Conservation (phyloP, 2,888 invertebrate species). For the Tridacna gigas region DNA sequence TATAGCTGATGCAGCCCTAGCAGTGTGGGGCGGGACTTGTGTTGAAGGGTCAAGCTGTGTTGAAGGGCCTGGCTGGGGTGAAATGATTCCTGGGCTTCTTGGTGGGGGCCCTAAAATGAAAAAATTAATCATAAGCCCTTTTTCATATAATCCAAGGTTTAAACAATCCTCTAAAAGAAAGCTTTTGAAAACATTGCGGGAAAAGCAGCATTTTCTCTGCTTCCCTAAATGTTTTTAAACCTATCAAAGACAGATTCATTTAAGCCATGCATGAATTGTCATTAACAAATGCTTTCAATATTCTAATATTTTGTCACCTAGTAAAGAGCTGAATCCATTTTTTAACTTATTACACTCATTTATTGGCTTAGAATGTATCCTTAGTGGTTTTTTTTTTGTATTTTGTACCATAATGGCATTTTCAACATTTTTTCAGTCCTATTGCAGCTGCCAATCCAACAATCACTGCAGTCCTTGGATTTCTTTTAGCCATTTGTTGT, state of each 20-base stretch:
- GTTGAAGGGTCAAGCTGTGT: neutral
- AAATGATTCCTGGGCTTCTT: conserved; percentile 45
- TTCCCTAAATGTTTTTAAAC: neutral
- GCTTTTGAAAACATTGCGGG: neutral
- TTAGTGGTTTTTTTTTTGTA: too few relatives aligned
- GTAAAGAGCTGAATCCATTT: too few relatives aligned
- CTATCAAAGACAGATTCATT: neutral
- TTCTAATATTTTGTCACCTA: too few relatives aligned
- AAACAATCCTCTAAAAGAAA: neutral
- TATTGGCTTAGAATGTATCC: too few relatives aligned
- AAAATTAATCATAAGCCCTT: neutral
- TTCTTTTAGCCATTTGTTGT: too few relatives aligned
- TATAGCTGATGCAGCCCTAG: conserved; percentile 49
- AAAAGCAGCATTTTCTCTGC: neutral
- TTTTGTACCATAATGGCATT: too few relatives aligned
- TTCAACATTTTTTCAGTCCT: too few relatives aligned
- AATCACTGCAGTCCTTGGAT: too few relatives aligned
- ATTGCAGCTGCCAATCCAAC: too few relatives aligned
- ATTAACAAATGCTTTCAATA: too few relatives aligned
- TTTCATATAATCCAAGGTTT: neutral
- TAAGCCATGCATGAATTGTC: too few relatives aligned
- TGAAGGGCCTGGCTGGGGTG: conserved; percentile 35
- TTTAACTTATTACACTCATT: too few relatives aligned
- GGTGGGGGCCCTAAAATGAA: conserved; percentile 45
- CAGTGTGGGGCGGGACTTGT: conserved; percentile 4